Evolutionary conservation across 2,888 invertebrate species (phyloP).

Genomic region (Patella ulyssiponensis): DNA sequence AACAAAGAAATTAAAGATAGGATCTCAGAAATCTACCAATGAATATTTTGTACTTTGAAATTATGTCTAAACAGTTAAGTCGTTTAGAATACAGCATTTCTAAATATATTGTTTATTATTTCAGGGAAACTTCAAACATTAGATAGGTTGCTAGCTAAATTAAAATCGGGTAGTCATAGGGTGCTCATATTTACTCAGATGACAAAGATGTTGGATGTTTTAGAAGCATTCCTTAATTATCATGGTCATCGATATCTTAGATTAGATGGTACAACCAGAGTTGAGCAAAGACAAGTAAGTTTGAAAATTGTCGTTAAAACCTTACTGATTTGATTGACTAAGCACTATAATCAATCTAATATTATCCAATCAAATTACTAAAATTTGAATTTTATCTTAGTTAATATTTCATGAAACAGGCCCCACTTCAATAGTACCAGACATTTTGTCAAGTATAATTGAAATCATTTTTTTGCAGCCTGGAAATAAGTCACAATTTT

Average conservation of each 20-base stretch:
- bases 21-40: too few relatives aligned
- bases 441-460: too few relatives aligned
- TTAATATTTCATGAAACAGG: too few relatives aligned
- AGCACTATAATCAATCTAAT: too few relatives aligned
- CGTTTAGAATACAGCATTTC: not conserved
- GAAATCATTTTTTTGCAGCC: too few relatives aligned
- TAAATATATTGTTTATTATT: constrained; percentile 19
- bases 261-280: constrained; percentile 94
- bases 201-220: constrained; percentile 98
- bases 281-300: constrained; percentile 90
- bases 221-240: constrained; percentile 96
- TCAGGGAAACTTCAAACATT: constrained; percentile 90
- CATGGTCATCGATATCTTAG: constrained; percentile 95
- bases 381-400: too few relatives aligned
- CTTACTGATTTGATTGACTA: too few relatives aligned
- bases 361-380: too few relatives aligned
- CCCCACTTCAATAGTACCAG: too few relatives aligned
- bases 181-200: constrained; percentile 99
- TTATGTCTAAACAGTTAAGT: not conserved
- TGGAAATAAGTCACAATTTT: too few relatives aligned
- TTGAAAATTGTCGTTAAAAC: not conserved
- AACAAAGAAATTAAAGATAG: too few relatives aligned
- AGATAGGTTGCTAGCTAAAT: constrained; percentile 84
- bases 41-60: too few relatives aligned
- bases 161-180: constrained; percentile 89